These are phyloP conservation scores for Paralvinella palmiformis DNA, from an alignment of 1,140 invertebrate species.

Conservation along the genomic window DNA sequence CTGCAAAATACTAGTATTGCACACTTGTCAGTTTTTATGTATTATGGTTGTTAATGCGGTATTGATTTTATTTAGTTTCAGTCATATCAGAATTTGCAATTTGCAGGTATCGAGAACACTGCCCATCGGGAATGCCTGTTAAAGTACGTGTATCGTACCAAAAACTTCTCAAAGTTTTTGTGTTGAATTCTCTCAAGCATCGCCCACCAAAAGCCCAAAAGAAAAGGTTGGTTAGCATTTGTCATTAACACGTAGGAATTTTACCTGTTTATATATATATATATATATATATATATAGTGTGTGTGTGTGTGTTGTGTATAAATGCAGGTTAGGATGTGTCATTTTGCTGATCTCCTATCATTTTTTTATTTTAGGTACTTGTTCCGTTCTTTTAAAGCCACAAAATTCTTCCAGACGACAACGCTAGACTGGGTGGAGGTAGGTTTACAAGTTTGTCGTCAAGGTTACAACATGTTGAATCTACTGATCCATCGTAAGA, in stretches of 20 bases:
- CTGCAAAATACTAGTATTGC: not conserved
- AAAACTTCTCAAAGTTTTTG: conserved; percentile 96
- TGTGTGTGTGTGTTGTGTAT: no score
- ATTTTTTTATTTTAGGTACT: conserved; percentile 56
- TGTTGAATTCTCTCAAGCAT: conserved; percentile 95
- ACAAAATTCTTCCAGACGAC: conserved; percentile 99
- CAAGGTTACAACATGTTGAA: conserved; percentile 99
- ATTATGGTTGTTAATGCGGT: not conserved
- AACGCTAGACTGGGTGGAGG: conserved; percentile 98
- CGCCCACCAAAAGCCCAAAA: conserved; percentile 96
- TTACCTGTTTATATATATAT: not conserved
- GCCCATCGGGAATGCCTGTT: conserved; percentile 95
- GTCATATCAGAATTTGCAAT: not conserved
- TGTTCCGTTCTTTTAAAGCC: conserved; percentile 98
- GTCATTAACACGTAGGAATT: not conserved
- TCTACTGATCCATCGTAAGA: conserved; percentile 97
- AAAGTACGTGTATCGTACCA: conserved; percentile 99
- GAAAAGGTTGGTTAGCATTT: conserved; percentile 69
- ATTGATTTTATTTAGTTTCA: no score
- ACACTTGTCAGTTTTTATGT: not conserved
- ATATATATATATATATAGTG: no score
- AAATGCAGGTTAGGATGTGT: not conserved
- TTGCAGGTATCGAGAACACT: conserved; percentile 71
- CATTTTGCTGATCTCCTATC: not conserved
- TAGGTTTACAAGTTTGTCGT: conserved; percentile 89